Base-by-base conservation (phyloP, 2,797 vertebrate species). In the Danionella dracula region DNA sequence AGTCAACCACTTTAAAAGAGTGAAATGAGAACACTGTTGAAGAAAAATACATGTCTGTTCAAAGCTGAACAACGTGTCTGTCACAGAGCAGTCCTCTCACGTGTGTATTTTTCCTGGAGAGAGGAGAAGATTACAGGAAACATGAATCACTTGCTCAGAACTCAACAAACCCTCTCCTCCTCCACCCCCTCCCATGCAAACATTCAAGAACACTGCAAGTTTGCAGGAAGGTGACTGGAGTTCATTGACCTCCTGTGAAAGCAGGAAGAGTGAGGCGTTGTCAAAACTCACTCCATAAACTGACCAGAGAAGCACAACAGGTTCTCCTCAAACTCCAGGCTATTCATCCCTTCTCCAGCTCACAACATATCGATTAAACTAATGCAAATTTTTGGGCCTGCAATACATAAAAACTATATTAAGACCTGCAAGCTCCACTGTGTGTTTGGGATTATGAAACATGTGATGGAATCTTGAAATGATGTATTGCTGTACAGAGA, bases 201-300 rank as follows among this genome's bases (percentile, higher is more conserved):
- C n/a, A n/a, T n/a, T n/a, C n/a, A n/a, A n/a, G n/a, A n/a, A 40
- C 23, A 27, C 23, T 27, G 38, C 31, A 19, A n/a, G 16, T 6
- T 27, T 2, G 4, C 13, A 66, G 63, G 53, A 54, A 32, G 66
- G 63, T 76, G 50, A 70, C 70, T 38, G 15, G 40, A 76, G 75
- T 67, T 80, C 62, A 48, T 71, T 80, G 54, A 73, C 68, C 70
- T 44, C 32, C 12, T 45, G 48, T 37, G 56, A 41, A 34, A 38
- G 27, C 11, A 21, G 12, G 21, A 54, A 54, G 59, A 49, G 21
- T 15, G 67, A 57, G 67, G 65, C 42, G 46, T 55, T 69, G 72
- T 60, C 63, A 70, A 40, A 71, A 68, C 74, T 66, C 70, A 74
- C 49, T 51, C 29, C 46, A 49, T 17, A 31, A 38, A 59, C 41